Evolutionary conservation across 2,888 invertebrate genomes (phyloP), one percentile per base, ranked within the genome.

Genomic region (Drosophila mulleri): DNA sequence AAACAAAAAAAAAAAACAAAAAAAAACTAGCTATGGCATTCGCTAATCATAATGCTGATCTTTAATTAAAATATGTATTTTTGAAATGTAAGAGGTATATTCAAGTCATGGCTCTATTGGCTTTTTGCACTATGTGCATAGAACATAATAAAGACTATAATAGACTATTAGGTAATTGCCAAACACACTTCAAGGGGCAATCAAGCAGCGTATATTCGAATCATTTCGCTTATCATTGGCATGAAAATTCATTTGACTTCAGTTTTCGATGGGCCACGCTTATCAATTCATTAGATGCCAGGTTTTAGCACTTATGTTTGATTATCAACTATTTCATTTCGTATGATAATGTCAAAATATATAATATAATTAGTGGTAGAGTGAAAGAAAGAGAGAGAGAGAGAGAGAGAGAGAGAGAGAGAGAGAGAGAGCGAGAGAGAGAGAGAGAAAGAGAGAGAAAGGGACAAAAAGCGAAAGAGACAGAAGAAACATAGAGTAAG

Each of bases 161-260:
- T 70, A 53, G 47, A 47, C 62, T 53, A 47, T 53, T 62, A 45
- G 61, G 12, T 62, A 70, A 71, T 70, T 71, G 26, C 39, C 44
- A 35, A 23, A 18, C 45, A 53, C 70, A 62, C 57, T 58, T 70
- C 57, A 71, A 47, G 47, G 58, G 50, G 47, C 53, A 58, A 58
- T 35, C 35, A 37, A 23, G 14, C n/a, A 16, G 41, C 14, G 14
- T 39, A 39, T 39, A 39, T 39, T 58, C 9, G 12, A 42, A 42
- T 54, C 29, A 44, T 58, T 42, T n/a, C 29, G 52, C 68, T 74
- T 74, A 74, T 74, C 75, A 29, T 16, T 23, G 11, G 35, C 41
- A 47, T 54, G 47, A 63, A 72, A 63, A 70, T 29, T 45, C 56
- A 56, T 42, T 57, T 47, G 50, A 39, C 11, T 42, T 44, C 4